Base-by-base conservation (phyloP, 2,888 invertebrate genomes). In the Deilephila porcellus region DNA sequence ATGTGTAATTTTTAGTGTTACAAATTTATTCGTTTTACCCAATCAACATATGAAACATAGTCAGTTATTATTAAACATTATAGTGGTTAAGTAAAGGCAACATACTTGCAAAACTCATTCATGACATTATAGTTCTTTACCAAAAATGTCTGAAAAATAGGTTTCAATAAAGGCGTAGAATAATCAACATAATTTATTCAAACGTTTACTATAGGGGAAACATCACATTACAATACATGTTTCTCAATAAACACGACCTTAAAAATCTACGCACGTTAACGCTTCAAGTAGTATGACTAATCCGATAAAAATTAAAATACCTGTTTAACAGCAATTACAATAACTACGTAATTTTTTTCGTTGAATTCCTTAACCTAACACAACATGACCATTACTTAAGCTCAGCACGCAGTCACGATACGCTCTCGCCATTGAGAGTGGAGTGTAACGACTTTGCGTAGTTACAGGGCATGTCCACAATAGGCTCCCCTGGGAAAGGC, bases 401-500 rank as follows among this genome's bases (percentile, higher is more conserved):
- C 45, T 63, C 60, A 67, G 17, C 78, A 82, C 76, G 75, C 73
- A 74, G 76, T 74, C 76, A 79, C 78, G 78, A 80, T 80, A 81
- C 77, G 76, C 80, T 80, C 82, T 56, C 56, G 56, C 56, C 56
- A 71, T 71, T 59, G 32, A 53, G n/a, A 56, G 56, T 59, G n/a
- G 70, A 59, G 14, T 71, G 14, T 59, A 71, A 53, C 56, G n/a
- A 32, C 25, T 64, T 37, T 34, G 53, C 32, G 83, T 85, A 85
- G 82, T 88, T 82, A 81, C 81, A 78, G 80, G 90, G 90, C 86
- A 85, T 91, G 89, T 94, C 94, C 93, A 93, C 89, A 90, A 87
- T 91, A 92, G 90, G 87, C 93, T 94, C 93, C 93, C 94, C 88
- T 92, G 94, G 94, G 94, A 93, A 94, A 94, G 93, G 93, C 94